Evolutionary conservation across 2,888 invertebrate genomes (phyloP).

Genomic region (Acleris laterana): DNA sequence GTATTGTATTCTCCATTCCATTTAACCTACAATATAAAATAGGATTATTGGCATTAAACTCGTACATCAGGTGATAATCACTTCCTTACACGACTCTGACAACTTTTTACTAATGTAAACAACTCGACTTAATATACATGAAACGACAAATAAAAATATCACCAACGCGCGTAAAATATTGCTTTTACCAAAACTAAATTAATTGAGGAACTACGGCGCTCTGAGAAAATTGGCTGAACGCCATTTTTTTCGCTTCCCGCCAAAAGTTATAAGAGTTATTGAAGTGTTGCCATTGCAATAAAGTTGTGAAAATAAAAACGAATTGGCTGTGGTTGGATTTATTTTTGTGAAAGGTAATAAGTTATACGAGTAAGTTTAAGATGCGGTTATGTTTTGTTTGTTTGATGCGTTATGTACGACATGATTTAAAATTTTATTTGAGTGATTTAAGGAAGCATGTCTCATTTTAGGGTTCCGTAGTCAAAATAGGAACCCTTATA

Average conservation of each 20-base stretch:
- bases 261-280: slow-evolving; percentile 32
- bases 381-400: no score
- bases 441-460: no score
- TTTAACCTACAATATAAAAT: no score
- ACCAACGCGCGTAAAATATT: slow-evolving; percentile 16
- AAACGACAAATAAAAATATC: slow-evolving; percentile 5
- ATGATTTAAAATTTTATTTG: no score
- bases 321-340: not conserved
- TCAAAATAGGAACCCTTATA: no score
- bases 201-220: slow-evolving; percentile 25
- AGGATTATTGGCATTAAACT: no score
- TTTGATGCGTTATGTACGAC: no score
- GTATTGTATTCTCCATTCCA: no score
- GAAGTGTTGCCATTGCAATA: slow-evolving; percentile 18
- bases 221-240: slow-evolving; percentile 22
- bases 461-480: no score
- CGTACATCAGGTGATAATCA: no score
- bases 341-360: not conserved
- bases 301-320: slow-evolving; percentile 6
- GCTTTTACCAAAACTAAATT: slow-evolving; percentile 32
- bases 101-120: not conserved
- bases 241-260: slow-evolving; percentile 29
- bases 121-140: not conserved
- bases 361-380: no score
- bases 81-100: not conserved